A percentile compares a stretch with the other conserved stretches of the same genome.
These are phyloP conservation scores for Drosophila simulans DNA, from an alignment of 1,140 invertebrate genomes.

Conservation along the genomic window DNA sequence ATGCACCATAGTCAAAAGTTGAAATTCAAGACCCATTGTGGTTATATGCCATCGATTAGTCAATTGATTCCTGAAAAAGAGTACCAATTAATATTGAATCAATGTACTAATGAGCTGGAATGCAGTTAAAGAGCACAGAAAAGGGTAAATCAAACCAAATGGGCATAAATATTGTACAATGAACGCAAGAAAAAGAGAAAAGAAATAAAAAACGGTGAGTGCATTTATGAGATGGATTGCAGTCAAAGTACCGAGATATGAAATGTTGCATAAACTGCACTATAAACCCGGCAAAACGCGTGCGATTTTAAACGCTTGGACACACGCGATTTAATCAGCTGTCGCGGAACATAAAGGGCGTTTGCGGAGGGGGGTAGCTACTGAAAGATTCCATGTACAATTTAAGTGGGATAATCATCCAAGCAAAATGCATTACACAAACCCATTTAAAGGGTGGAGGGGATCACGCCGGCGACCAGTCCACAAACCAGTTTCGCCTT, in stretches of 20 bases:
- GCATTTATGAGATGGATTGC: constrained; percentile 9
- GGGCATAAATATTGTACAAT: background rate
- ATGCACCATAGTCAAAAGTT: background rate
- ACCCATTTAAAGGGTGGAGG: constrained; percentile 8
- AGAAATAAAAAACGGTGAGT: background rate
- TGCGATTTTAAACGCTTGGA: constrained; percentile 8
- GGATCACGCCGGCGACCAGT: constrained; percentile 9
- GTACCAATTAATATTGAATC: background rate
- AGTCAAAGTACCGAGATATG: background rate
- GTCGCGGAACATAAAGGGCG: background rate
- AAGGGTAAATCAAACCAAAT: background rate
- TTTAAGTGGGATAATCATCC: constrained; percentile 58
- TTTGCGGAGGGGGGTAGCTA: background rate
- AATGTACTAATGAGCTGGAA: background rate
- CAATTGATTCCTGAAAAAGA: background rate
- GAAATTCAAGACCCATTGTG: background rate
- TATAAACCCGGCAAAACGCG: constrained; percentile 4
- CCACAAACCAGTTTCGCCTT: constrained; percentile 19
- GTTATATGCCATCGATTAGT: too few relatives aligned
- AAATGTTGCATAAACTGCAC: constrained; percentile 14
- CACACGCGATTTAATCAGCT: constrained; percentile 10
- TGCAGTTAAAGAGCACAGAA: background rate
- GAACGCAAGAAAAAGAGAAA: background rate
- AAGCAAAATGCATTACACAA: constrained; percentile 51
- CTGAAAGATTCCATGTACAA: constrained; percentile 26